Conservation (phyloP, 2,888 invertebrate genomes). For the Dryococelus australis region DNA sequence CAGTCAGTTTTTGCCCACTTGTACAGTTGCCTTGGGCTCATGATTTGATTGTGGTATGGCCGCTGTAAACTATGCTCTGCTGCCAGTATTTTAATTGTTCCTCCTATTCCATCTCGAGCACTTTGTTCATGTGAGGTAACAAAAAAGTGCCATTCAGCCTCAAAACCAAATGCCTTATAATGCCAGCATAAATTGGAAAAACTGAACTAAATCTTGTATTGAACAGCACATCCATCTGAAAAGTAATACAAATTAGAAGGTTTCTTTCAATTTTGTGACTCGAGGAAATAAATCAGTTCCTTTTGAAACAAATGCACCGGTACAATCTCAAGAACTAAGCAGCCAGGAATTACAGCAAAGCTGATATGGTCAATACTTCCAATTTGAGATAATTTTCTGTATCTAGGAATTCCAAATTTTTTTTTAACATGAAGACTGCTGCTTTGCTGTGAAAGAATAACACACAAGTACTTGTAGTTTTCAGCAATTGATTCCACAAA, state of each 20-base stretch:
- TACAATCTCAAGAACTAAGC: neutral
- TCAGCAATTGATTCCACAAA: too few species aligned
- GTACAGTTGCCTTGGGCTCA: conserved; percentile 6
- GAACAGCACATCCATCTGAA: conserved; percentile 17
- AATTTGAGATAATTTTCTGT: neutral
- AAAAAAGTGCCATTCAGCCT: conserved; percentile 17
- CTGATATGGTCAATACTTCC: conserved; percentile 22
- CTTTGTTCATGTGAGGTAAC: neutral
- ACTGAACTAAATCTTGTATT: neutral
- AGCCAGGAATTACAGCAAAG: neutral
- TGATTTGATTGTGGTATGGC: conserved; percentile 1
- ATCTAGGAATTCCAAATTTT: too few species aligned
- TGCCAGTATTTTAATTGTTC: conserved; percentile 2
- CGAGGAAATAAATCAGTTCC: conserved; percentile 13
- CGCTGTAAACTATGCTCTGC: conserved; percentile 16
- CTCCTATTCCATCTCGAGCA: neutral
- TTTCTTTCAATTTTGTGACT: neutral
- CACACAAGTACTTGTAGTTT: too few species aligned
- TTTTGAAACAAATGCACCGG: neutral
- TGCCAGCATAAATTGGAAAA: neutral
- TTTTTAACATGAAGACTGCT: too few species aligned
- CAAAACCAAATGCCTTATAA: neutral
- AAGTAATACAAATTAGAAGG: neutral
- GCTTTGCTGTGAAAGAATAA: too few species aligned
- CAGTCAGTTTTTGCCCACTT: neutral